phyloP scores from a whole-genome alignment of 1,140 invertebrate species.

The Schlechtendalia chinensis region DNA sequence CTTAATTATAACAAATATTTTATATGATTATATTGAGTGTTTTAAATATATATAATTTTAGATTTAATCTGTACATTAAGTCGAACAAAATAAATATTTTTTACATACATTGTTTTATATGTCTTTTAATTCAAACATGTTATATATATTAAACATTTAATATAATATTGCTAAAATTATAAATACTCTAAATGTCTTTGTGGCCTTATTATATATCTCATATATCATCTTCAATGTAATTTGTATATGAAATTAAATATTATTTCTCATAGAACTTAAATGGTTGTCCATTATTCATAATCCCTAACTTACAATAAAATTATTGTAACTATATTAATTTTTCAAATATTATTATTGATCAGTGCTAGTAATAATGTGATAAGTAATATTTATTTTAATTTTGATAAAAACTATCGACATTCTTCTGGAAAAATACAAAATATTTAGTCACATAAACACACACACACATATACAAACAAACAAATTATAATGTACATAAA shows the following conservation, averaged over 20 bases:
- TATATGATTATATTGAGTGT: slow-evolving; percentile 28
- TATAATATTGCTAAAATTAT: slow-evolving; percentile 23
- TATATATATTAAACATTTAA: slow-evolving; percentile 39
- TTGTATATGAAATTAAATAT: slow-evolving; percentile 33
- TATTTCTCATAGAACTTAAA: neutral
- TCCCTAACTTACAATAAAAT: no score
- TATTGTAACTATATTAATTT: no score
- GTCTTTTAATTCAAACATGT: slow-evolving; percentile 29
- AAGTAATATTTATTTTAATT: no score
- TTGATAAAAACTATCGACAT: no score
- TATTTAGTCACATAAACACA: no score
- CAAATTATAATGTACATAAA: no score
- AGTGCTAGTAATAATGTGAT: no score
- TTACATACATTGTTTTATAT: slow-evolving; percentile 42
- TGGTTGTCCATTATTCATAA: no score
- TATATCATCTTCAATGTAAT: slow-evolving; percentile 18
- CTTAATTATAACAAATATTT: slow-evolving; percentile 14
- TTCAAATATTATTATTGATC: no score
- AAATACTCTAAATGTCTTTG: slow-evolving; percentile 31
- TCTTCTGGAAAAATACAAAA: no score
- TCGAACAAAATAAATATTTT: slow-evolving; percentile 46
- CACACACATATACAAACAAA: no score
- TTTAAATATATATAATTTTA: slow-evolving; percentile 10
- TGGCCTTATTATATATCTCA: slow-evolving; percentile 32
- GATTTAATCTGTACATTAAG: slow-evolving; percentile 11